Conservation (phyloP, 1,140 invertebrate species). For the Pseudachorutes palmiensis region DNA sequence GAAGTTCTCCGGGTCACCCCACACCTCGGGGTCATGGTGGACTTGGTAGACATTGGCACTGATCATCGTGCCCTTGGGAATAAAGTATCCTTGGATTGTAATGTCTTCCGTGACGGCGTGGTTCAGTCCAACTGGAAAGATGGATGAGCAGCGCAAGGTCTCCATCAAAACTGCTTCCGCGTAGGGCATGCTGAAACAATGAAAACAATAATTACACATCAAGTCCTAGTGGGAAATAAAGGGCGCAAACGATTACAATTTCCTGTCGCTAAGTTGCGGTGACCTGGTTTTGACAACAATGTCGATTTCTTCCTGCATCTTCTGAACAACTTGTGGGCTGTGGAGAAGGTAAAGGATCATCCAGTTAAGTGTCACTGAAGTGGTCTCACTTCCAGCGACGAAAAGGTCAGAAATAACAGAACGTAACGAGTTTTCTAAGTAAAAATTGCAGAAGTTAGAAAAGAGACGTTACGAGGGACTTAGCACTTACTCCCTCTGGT, state of each 20-base stretch:
- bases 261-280: not conserved
- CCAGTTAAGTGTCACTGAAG: constrained; percentile 44
- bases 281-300: not conserved
- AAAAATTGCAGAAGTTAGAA: too few relatives aligned
- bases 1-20: constrained; percentile 44
- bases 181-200: not conserved
- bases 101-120: constrained; percentile 24
- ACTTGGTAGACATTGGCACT: constrained; percentile 44
- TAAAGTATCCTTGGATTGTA: constrained; percentile 38
- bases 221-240: not conserved
- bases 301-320: constrained; percentile 42
- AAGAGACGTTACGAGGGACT: not conserved
- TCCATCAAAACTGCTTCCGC: not conserved
- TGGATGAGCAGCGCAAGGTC: not conserved
- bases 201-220: not conserved
- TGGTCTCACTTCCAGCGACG: constrained; percentile 43
- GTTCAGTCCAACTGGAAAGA: not conserved
- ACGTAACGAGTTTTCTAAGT: not conserved
- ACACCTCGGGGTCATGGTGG: constrained; percentile 43
- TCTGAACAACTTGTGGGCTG: constrained; percentile 42
- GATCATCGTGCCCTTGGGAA: constrained; percentile 42
- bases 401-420: constrained; percentile 1
- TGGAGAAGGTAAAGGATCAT: constrained; percentile 42
- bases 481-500: constrained; percentile 19
- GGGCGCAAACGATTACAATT: too few relatives aligned